Base-by-base conservation (phyloP, 2,888 invertebrate genomes). In the Drosophila glabriapex region DNA sequence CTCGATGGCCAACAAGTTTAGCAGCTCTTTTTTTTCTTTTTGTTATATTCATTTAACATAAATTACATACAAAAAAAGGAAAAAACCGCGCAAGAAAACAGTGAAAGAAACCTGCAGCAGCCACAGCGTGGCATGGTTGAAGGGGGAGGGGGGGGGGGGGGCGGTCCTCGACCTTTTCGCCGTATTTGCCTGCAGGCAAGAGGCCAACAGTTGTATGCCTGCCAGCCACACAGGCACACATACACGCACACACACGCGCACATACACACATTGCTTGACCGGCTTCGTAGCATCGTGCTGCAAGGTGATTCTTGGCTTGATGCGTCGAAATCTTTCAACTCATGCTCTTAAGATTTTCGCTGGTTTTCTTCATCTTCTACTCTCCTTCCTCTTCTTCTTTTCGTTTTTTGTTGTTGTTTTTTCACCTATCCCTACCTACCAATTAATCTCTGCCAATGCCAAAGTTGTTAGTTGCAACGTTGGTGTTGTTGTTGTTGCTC, bases 401-500 rank as follows among this genome's bases (percentile, higher is more conserved):
- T 61, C 31, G 43, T 22, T 16, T 28, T 55, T 43, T 50, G 64
- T 56, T 28, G 62, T 73, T 69, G 54, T 72, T 90, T 90, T 75
- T 88, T 82, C 91, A 84, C 90, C 89, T 85, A 86, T 90, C 80
- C 91, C 84, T 90, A 83, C 91, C 91, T 91, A 91, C 92, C 92
- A 92, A 92, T 92, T 92, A 92, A 92, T 92, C 92, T 92, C 89
- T 90, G 91, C 92, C 92, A 92, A 92, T 92, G 92, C 92, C 92
- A 92, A 91, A 90, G 92, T 85, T 91, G 90, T 91, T 92, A 85
- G 83, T 83, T 90, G 87, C 86, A 85, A 85, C 78, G 87, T 79
- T 79, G 80, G 55, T 72, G 62, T 49, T 73, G 78, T 49, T 73
- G 73, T 33, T 74, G 71, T 71, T 67, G 73, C 62, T 71, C 75